phyloP scores from a whole-genome alignment of 2,113 vertebrate species.

The Tetrax tetrax region DNA sequence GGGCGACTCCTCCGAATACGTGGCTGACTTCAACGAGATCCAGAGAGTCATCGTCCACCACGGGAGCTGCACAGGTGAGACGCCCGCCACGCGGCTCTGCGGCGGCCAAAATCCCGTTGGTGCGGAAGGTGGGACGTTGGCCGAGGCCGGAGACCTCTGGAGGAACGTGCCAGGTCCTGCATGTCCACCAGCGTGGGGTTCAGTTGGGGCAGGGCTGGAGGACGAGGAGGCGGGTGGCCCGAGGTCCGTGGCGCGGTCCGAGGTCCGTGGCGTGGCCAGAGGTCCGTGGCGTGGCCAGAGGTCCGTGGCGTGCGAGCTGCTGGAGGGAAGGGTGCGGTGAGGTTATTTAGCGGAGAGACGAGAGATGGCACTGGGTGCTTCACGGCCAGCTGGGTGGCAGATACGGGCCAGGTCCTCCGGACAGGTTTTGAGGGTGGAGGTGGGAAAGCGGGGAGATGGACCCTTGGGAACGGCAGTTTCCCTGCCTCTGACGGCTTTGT shows the following conservation, averaged over 20 bases:
- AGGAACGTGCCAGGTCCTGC: neutral
- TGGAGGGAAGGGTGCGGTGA: neutral
- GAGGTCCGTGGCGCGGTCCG: neutral
- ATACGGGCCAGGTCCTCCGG: neutral
- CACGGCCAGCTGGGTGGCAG: neutral
- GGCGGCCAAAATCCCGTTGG: too few species aligned
- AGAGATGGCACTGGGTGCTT: neutral
- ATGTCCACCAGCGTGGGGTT: rapidly evolving
- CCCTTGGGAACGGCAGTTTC: rapidly evolving
- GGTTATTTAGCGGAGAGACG: neutral
- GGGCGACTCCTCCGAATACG: conserved; percentile 14
- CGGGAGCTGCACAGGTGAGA: conserved; percentile 53
- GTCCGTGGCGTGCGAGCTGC: rapidly evolving
- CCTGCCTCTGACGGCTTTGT: rapidly evolving
- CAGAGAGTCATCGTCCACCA: conserved; percentile 71
- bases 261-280: too few species aligned
- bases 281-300: neutral
- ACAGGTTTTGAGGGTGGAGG: neutral
- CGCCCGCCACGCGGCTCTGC: rapidly evolving
- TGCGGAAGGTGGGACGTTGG: too few species aligned
- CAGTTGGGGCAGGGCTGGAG: rapidly evolving
- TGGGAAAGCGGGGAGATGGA: neutral
- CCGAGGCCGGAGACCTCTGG: neutral
- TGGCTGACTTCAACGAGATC: conserved; percentile 50
- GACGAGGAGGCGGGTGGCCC: neutral